phyloP scores from a whole-genome alignment of 2,888 invertebrate genomes.

The Entomobrya proxima region DNA sequence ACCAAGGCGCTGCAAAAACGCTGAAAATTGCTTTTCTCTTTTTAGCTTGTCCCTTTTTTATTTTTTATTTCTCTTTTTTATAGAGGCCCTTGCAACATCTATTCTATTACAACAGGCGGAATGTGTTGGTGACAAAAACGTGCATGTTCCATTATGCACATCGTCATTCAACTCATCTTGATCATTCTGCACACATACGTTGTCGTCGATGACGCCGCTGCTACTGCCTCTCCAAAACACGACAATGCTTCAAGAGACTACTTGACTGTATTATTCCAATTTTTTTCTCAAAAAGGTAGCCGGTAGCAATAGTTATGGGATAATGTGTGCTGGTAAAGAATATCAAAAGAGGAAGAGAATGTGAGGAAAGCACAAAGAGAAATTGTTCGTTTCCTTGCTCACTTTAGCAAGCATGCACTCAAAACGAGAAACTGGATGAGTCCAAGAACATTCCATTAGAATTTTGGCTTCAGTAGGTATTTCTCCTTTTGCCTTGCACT shows the following conservation, averaged over 20 bases:
- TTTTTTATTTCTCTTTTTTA: background rate
- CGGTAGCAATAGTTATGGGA: background rate
- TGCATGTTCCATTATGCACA: conserved; percentile 9
- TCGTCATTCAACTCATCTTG: background rate
- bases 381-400: conserved; percentile 8
- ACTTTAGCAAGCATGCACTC: background rate
- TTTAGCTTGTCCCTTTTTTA: conserved; percentile 4
- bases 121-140: conserved; percentile 15
- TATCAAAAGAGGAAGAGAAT: background rate
- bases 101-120: no score
- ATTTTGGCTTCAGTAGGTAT: conserved; percentile 24
- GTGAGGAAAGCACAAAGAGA: conserved; percentile 4
- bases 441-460: background rate
- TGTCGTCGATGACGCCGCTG: background rate
- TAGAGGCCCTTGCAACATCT: conserved; percentile 6
- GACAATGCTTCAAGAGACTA: no score
- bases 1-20: background rate
- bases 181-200: background rate
- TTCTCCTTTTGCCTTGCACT: conserved; percentile 4
- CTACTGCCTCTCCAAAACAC: no score
- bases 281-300: background rate
- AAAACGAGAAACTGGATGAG: conserved; percentile 5
- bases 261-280: no score
- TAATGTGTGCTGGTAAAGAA: background rate
- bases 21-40: background rate